Conservation (phyloP, 2,113 vertebrate genomes). For the Muntiacus reevesi region DNA sequence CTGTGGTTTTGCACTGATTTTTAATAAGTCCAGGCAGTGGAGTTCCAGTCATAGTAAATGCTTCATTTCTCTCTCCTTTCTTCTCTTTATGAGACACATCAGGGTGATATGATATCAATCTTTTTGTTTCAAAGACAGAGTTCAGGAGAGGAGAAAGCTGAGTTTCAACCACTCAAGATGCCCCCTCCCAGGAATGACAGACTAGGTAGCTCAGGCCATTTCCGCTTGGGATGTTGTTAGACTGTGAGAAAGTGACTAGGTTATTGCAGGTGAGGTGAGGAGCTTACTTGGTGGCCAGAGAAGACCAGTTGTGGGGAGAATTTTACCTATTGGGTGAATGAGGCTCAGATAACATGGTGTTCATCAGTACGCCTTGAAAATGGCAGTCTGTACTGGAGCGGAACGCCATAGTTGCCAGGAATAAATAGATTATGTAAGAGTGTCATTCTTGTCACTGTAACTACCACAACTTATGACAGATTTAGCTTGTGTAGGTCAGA, state of each 20-base stretch:
- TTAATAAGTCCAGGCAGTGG: slow-evolving; percentile 34
- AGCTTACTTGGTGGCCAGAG: neutral
- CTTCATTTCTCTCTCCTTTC: slow-evolving; percentile 49
- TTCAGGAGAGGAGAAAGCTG: neutral
- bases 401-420: neutral
- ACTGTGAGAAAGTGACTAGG: neutral
- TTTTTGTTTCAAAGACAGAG: slow-evolving; percentile 32
- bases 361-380: neutral
- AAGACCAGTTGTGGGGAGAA: neutral
- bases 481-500: neutral
- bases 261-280: neutral
- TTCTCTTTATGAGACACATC: neutral
- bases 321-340: neutral
- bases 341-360: neutral
- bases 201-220: neutral
- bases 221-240: neutral
- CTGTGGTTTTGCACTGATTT: slow-evolving; percentile 51
- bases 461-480: neutral
- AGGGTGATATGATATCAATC: neutral
- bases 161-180: neutral
- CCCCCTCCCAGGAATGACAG: neutral
- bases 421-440: neutral
- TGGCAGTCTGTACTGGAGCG: neutral
- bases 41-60: neutral
- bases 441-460: neutral